Evolutionary conservation across 2,113 vertebrate genomes (phyloP), one percentile per base, ranked within the genome.

Genomic region (Pseudorhombus dupliciocellatus): DNA sequence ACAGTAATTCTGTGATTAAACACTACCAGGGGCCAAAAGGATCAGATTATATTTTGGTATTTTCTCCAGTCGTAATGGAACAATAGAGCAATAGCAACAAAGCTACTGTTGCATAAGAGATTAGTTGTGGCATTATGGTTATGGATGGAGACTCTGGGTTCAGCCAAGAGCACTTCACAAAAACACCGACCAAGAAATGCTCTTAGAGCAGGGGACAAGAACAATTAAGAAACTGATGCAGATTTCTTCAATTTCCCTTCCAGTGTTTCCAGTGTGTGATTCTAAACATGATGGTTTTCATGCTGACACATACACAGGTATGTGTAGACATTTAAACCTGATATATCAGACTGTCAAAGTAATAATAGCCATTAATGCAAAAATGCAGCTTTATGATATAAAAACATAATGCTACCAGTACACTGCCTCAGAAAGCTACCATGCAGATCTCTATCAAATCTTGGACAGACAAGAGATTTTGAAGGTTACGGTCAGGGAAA

Each of bases 101-200:
- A 34, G 48, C 31, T 65, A 54, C 59, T 73, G 56, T 88, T 85
- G 68, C 59, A 60, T 72, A 67, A 83, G 37, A 67, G 80, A 83
- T 83, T 73, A 85, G 66, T 4, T 81, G 50, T 2, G 81, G 53
- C 24, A 15, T 28, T 58, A 14, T 48, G 21, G 10, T 56, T 50
- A 64, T 50, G 42, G 54, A 63, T 21, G 26, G 37, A 66, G n/a
- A 21, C 65, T 77, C 77, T 73, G 37, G 67, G 42, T 58, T 65
- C 46, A 28, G 30, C 37, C 3, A 25, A 60, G 7, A 62, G 53
- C 44, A 37, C 21, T 20, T n/a, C 31, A 34, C 8, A 48, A n/a
- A 48, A n/a, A 48, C 46, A 44, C 12, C 21, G 20, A n/a, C 46
- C 46, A 50, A 50, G 18, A 50, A 50, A 50, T 50, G 46, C 20